Percentiles rank a stretch among this genome's conserved stretches.
phyloP scores from a whole-genome alignment of 1,140 invertebrate genomes.

The Zelostemma sp. region DNA sequence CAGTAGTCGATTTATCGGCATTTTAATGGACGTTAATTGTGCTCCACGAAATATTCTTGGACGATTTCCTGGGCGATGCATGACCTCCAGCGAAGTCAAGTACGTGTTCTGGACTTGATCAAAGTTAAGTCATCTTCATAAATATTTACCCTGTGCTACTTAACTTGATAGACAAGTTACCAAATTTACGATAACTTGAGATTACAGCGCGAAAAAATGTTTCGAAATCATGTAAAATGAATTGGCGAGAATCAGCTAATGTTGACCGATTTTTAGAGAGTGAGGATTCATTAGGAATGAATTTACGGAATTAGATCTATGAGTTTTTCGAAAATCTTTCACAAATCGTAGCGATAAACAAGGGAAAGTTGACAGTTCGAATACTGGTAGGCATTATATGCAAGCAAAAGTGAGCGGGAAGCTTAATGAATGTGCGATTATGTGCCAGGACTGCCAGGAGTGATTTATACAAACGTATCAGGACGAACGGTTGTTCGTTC shows the following conservation, averaged over 20 bases:
- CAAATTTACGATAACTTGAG: slow-evolving; percentile 3
- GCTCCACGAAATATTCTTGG: slow-evolving; percentile 8
- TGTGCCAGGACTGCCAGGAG: no score
- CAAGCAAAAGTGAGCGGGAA: no score
- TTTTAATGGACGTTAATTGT: slow-evolving; percentile 18
- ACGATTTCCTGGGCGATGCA: background rate
- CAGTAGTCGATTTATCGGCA: slow-evolving; percentile 10
- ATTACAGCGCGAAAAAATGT: background rate
- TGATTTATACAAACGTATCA: no score
- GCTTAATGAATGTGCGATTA: no score
- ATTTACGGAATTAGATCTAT: no score
- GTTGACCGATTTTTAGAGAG: background rate
- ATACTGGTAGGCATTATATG: no score
- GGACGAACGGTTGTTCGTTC: no score
- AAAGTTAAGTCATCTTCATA: slow-evolving; percentile 20
- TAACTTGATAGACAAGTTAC: slow-evolving; percentile 1
- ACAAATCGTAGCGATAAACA: no score
- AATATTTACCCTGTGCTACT: slow-evolving; percentile 19
- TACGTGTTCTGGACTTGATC: slow-evolving; percentile 1
- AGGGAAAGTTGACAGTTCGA: no score
- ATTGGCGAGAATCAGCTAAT: background rate
- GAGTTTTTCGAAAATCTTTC: no score
- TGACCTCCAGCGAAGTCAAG: slow-evolving; percentile 8
- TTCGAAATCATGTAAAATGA: background rate
- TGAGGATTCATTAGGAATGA: background rate